These are phyloP conservation scores for human DNA, from an alignment of 2,113 vertebrate species.

Conservation along the genomic window DNA sequence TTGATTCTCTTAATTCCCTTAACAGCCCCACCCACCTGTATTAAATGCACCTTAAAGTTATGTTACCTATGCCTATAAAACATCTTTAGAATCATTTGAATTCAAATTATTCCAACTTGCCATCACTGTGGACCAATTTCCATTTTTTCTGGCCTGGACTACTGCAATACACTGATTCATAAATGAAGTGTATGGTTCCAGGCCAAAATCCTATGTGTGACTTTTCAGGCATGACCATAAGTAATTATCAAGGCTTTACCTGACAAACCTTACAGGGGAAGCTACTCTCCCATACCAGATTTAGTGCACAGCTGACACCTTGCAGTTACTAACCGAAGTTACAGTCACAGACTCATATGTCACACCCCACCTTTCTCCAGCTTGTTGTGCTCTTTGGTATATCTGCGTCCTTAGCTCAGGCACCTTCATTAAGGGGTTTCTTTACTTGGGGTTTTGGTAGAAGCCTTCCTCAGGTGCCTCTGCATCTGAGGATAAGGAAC, in stretches of 20 bases:
- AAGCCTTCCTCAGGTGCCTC: neutral
- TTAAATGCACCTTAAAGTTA: neutral
- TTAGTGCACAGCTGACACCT: neutral
- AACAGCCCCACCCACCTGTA: neutral
- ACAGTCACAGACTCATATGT: neutral
- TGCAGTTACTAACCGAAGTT: neutral
- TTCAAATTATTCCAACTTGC: neutral
- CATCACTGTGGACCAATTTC: neutral
- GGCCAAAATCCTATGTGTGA: neutral
- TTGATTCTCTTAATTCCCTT: neutral
- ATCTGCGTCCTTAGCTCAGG: neutral
- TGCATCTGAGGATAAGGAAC: neutral
- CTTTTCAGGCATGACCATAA: neutral
- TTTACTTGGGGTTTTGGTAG: neutral
- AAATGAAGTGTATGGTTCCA: neutral
- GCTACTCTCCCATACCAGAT: too few species aligned
- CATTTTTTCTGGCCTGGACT: neutral
- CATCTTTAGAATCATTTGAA: neutral
- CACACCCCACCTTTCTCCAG: neutral
- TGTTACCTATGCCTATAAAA: neutral
- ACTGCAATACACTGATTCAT: neutral
- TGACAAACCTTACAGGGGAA: neutral
- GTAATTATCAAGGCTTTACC: neutral
- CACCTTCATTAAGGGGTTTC: neutral
- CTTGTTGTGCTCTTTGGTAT: too few species aligned